phyloP scores from a whole-genome alignment of 2,113 vertebrate species.

The Stercorarius parasiticus region DNA sequence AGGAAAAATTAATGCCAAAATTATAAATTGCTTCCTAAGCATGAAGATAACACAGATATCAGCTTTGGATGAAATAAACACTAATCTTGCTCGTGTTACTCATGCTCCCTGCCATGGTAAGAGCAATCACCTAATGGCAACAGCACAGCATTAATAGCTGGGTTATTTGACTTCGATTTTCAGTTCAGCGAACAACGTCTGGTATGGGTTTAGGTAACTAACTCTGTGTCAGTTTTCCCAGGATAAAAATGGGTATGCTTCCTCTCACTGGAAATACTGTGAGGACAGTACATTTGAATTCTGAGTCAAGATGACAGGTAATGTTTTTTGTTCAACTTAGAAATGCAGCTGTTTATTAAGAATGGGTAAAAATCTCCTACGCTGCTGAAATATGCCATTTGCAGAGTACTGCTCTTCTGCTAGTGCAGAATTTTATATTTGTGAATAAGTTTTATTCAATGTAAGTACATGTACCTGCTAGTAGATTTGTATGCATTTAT shows the following conservation, averaged over 20 bases:
- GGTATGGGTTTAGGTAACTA: background rate
- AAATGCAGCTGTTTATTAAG: background rate
- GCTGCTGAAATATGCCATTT: background rate
- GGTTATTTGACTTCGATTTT: background rate
- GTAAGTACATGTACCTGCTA: accelerated
- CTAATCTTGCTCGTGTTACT: background rate
- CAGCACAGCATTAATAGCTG: background rate
- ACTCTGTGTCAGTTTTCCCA: background rate
- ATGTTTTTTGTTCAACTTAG: background rate
- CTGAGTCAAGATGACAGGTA: background rate
- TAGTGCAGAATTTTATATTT: background rate
- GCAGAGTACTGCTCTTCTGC: background rate
- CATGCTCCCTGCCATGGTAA: background rate
- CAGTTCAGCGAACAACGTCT: background rate
- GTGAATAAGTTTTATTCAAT: background rate
- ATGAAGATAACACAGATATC: background rate
- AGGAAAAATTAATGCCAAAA: slow-evolving; percentile 4
- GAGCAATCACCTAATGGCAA: background rate
- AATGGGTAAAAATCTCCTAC: background rate
- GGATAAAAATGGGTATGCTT: background rate
- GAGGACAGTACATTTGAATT: background rate
- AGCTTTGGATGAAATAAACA: background rate
- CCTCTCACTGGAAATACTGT: background rate
- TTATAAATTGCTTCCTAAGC: background rate
- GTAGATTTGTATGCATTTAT: background rate